Evolutionary conservation across 2,113 vertebrate species (phyloP), one percentile per base, ranked within the genome.

Genomic region (Pao palembangensis): DNA sequence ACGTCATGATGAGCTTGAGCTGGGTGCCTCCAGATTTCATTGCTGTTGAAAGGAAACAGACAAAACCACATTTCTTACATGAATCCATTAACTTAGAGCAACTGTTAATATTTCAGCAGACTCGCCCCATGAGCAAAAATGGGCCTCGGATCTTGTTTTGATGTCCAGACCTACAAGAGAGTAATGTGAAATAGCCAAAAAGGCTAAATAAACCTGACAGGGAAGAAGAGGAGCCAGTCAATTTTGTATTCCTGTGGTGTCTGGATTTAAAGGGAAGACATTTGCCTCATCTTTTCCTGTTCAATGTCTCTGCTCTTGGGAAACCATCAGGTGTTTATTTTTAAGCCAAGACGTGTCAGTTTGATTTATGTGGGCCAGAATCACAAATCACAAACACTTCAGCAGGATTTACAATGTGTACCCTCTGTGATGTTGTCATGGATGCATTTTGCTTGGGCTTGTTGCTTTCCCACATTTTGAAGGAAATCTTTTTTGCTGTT

Each of bases 11-110:
- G 86, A 99, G 93, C 83, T 99, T 99, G 69, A 99, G 93, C 80
- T 99, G 97, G 0, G 96, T 99, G 73, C 97, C 97, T 85, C 97
- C 97, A 0, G 97, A 98, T 85, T 99, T 99, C 97, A 99, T 99
- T 1, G 94, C 97, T 99, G 90, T 61, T 43, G 57, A 61, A 52
- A 51, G 34, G 4, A 73, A 80, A 72, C 51, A 80, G 54, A 80
- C 11, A 72, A 71, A 20, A 59, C 3, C 4, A 49, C 8, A 8
- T 5, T 28, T 15, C 21, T 72, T 50, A 73, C 38, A 49, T 12
- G 34, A 8, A 61, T 13, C 31, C 4, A 56, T 41, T 25, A 21
- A 25, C 42, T 57, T 2, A 61, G 46, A 13, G 18, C 20, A 19
- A 13, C 5, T 6, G 3, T 18, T 44, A 2, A 47, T 38, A 28